phyloP scores from a whole-genome alignment of 2,113 vertebrate genomes.

The Gymnocephalus cernua region DNA sequence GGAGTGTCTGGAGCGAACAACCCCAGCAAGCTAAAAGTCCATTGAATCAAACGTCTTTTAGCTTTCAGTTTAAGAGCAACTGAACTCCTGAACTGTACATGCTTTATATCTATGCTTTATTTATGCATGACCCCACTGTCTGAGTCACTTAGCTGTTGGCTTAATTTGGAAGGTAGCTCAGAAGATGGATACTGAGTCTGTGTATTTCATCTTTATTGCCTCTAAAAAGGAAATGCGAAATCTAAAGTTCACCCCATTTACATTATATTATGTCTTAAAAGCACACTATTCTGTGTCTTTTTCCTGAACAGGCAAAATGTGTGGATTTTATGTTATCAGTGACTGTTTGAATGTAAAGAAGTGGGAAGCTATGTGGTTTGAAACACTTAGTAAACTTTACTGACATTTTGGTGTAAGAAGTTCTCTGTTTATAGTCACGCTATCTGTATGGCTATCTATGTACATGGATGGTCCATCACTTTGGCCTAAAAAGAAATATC shows the following conservation, averaged over 20 bases:
- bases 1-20: conserved; percentile 34
- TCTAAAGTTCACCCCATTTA: not conserved
- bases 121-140: conserved; percentile 27
- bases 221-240: conserved; percentile 4
- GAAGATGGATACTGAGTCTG: not conserved
- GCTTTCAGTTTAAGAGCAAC: conserved; percentile 32
- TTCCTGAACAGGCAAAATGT: conserved; percentile 45
- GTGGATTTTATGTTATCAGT: conserved; percentile 40
- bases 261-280: not conserved
- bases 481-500: not conserved
- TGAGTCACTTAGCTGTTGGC: conserved; percentile 27
- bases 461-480: not conserved
- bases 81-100: conserved; percentile 33
- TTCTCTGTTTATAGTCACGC: not conserved
- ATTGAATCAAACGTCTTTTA: conserved; percentile 40
- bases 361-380: not conserved
- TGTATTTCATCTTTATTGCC: conserved; percentile 26
- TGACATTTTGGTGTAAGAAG: conserved; percentile 26
- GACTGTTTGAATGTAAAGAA: conserved; percentile 21
- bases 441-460: not conserved
- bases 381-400: not conserved
- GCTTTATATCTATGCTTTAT: conserved; percentile 42
- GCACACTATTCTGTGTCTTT: conserved; percentile 6
- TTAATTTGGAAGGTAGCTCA: not conserved
- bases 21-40: conserved; percentile 23